Base-by-base conservation (phyloP, 2,888 invertebrate genomes). In the Eueremaeus valkanovi region DNA sequence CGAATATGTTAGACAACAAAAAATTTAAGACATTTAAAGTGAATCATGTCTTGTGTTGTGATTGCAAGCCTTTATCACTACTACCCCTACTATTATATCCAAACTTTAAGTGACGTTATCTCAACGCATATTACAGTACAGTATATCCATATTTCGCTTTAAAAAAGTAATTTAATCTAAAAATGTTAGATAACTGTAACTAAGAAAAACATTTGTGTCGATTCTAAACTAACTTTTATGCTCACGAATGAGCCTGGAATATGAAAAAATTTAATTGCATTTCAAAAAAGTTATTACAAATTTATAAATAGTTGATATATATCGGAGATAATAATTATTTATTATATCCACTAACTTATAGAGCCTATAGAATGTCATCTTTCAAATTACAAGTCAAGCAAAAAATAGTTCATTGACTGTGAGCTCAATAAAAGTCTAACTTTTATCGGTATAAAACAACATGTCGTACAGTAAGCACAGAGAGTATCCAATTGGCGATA, bases 271-370 rank as follows among this genome's bases (percentile, higher is more conserved):
- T 27, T 21, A 6, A 51, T 9, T 51, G 24, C 18, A 29, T 31
- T 29, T 27, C 21, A 21, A 11, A 61, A 21, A n/a, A 61, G 5
- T 3, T 61, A 29, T 21, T 6, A 61, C 9, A 8, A 27, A 61
- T 27, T 61, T 27, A 27, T 61, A 61, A 29, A 9, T 29, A 6
- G 5, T 58, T 29, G 21, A 58, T 58, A 21, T 51, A n/a, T 11
- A 45, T 36, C 36, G 11, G 3, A 61, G 61, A 61, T 61, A 61
- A 61, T 29, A 61, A 61, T 61, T 61, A 61, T 61, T 61, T 61
- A 61, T 61, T 1, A 61, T 29, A 61, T 61, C 29, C 21, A 21
- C n/a, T 51, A 51, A 21, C 51, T 29, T 61, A 6, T 61, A 31
- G 29, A 61, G 1, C 29, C 21, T 51, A 51, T 51, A 21, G 16